Evolutionary conservation across 2,113 vertebrate genomes (phyloP).

Genomic region (Cyprinus carpio): DNA sequence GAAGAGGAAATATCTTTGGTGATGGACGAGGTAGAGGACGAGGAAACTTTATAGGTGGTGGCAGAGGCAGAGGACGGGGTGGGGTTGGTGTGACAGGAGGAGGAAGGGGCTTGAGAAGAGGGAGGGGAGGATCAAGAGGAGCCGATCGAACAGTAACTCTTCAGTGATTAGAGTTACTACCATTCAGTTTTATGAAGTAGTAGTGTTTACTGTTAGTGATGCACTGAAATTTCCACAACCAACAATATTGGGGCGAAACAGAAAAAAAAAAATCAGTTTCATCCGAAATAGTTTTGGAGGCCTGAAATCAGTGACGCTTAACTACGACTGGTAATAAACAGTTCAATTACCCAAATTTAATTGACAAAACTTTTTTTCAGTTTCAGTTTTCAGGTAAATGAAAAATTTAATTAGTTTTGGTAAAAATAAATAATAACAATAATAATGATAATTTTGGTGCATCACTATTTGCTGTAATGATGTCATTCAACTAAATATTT

Average conservation of each 20-base stretch:
- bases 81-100: slow-evolving; percentile 13
- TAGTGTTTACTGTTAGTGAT: neutral
- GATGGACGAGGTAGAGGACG: slow-evolving; percentile 28
- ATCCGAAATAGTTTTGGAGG: too few relatives aligned
- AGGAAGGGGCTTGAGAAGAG: slow-evolving; percentile 45
- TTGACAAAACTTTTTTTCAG: too few relatives aligned
- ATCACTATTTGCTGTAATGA: neutral
- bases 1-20: neutral
- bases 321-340: too few relatives aligned
- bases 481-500: too few relatives aligned
- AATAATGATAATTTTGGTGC: neutral
- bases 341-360: too few relatives aligned
- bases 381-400: too few relatives aligned
- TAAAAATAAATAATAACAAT: too few relatives aligned
- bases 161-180: slow-evolving; percentile 45
- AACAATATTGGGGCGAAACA: too few relatives aligned
- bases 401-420: too few relatives aligned
- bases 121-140: slow-evolving; percentile 26
- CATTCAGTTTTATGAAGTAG: neutral
- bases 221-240: too few relatives aligned
- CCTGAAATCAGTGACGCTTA: too few relatives aligned
- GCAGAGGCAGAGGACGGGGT: slow-evolving; percentile 48
- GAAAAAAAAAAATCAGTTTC: neutral
- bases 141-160: slow-evolving; percentile 63
- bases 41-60: neutral